Conservation (phyloP, 2,888 invertebrate genomes). For the Daptonema setosum region DNA sequence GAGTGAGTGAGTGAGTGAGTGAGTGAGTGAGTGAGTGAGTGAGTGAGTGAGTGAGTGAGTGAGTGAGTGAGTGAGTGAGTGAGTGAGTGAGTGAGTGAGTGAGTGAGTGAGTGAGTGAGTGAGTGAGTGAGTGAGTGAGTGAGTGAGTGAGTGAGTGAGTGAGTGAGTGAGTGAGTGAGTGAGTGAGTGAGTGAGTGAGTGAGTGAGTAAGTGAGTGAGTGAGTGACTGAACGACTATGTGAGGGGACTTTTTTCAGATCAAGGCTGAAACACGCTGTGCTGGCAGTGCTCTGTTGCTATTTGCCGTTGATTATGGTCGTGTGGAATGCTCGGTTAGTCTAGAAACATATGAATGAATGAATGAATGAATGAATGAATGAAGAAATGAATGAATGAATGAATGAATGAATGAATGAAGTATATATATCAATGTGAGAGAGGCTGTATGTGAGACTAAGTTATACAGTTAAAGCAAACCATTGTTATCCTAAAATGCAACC, state of each 20-base stretch:
- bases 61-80: conserved; percentile 10
- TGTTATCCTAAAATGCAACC: too few relatives aligned
- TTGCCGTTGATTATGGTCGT: not conserved
- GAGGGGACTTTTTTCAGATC: not conserved
- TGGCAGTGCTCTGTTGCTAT: conserved; percentile 1
- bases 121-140: conserved; percentile 9
- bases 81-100: conserved; percentile 9
- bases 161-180: conserved; percentile 9
- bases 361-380: too few relatives aligned
- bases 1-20: conserved; percentile 13
- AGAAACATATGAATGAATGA: too few relatives aligned
- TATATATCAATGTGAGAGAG: too few relatives aligned
- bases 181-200: conserved; percentile 10
- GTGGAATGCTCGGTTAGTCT: not conserved
- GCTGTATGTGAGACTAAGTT: too few relatives aligned
- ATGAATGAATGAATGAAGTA: too few relatives aligned
- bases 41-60: conserved; percentile 9
- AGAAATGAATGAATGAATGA: too few relatives aligned
- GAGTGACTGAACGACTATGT: too few relatives aligned
- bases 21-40: conserved; percentile 10
- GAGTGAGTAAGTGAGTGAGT: too few relatives aligned
- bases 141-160: conserved; percentile 10
- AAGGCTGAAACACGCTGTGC: not conserved
- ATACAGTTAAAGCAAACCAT: too few relatives aligned
- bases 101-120: conserved; percentile 10